A percentile compares a stretch with the other conserved stretches of the same genome.
phyloP scores from a whole-genome alignment of 2,888 invertebrate genomes.

The Hesperia comma region DNA sequence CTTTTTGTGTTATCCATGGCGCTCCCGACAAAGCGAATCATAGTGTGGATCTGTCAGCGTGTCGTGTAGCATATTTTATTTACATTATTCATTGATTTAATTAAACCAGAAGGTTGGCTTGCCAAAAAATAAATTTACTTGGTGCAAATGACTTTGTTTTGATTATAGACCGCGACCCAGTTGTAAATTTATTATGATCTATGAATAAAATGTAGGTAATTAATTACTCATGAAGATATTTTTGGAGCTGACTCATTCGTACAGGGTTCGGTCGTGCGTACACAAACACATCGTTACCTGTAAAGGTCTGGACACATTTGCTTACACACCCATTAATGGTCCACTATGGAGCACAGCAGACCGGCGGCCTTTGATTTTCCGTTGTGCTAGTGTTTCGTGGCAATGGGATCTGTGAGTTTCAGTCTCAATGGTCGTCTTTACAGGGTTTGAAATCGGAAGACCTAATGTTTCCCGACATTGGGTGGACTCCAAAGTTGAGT shows the following conservation, averaged over 20 bases:
- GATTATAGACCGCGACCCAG: conserved; percentile 1
- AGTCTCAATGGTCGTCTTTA: too few species aligned
- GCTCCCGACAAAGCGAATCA: too few species aligned
- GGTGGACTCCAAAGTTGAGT: too few species aligned
- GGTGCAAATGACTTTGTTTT: background rate
- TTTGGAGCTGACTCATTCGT: conserved; percentile 21
- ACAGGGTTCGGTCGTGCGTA: background rate
- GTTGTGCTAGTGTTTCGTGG: too few species aligned
- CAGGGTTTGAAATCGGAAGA: too few species aligned
- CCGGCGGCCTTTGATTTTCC: too few species aligned
- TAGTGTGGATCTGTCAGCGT: too few species aligned
- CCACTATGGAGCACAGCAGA: too few species aligned
- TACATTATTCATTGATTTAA: background rate
- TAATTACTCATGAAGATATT: conserved; percentile 17
- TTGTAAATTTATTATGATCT: conserved; percentile 20
- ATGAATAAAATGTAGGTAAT: conserved; percentile 25
- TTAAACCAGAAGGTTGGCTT: background rate
- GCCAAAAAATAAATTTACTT: background rate
- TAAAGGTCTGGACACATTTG: background rate
- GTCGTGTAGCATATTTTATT: too few species aligned
- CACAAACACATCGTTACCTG: background rate
- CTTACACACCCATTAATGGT: background rate
- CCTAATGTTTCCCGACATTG: too few species aligned
- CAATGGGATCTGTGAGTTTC: too few species aligned
- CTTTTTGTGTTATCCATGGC: too few species aligned